Conservation (phyloP, 2,888 invertebrate genomes). For the Petrophora chlorosata region DNA sequence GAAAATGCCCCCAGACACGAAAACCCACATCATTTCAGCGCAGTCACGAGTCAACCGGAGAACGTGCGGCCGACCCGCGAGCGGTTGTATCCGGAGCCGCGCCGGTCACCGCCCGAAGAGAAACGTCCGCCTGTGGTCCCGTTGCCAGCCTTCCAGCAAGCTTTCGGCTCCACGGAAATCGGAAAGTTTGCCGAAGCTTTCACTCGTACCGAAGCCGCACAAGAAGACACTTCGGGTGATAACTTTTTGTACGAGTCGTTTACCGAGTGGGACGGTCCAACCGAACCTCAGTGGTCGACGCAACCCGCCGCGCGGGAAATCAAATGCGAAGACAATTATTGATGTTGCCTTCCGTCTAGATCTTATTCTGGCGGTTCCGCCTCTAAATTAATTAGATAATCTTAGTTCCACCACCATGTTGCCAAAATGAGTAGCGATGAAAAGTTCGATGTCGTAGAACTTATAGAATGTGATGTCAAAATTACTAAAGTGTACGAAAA, state of each 20-base stretch:
- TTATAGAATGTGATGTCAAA: slow-evolving; percentile 75
- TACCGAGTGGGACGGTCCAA: slow-evolving; percentile 70
- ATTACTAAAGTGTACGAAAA: slow-evolving; percentile 69
- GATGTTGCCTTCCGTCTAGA: slow-evolving; percentile 60
- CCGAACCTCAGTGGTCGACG: slow-evolving; percentile 70
- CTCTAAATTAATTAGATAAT: slow-evolving; percentile 77
- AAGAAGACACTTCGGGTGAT: slow-evolving; percentile 64
- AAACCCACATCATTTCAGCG: slow-evolving; percentile 51
- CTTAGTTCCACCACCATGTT: slow-evolving; percentile 81
- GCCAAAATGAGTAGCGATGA: slow-evolving; percentile 77
- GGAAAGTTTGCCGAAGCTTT: slow-evolving; percentile 92
- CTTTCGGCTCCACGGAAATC: slow-evolving; percentile 93
- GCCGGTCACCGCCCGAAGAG: slow-evolving; percentile 61
- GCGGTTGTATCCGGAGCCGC: slow-evolving; percentile 50
- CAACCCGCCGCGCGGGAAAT: slow-evolving; percentile 69
- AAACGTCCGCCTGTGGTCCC: slow-evolving; percentile 82
- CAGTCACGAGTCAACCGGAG: slow-evolving; percentile 45
- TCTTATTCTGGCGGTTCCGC: slow-evolving; percentile 67
- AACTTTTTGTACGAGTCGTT: slow-evolving; percentile 71
- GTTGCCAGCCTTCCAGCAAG: slow-evolving; percentile 92
- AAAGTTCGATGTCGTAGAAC: slow-evolving; percentile 69
- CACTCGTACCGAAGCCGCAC: slow-evolving; percentile 82
- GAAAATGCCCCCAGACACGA: slow-evolving; percentile 51
- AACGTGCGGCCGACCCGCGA: slow-evolving; percentile 47
- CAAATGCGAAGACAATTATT: slow-evolving; percentile 78